phyloP scores from a whole-genome alignment of 2,888 invertebrate genomes.

The Aelia acuminata region DNA sequence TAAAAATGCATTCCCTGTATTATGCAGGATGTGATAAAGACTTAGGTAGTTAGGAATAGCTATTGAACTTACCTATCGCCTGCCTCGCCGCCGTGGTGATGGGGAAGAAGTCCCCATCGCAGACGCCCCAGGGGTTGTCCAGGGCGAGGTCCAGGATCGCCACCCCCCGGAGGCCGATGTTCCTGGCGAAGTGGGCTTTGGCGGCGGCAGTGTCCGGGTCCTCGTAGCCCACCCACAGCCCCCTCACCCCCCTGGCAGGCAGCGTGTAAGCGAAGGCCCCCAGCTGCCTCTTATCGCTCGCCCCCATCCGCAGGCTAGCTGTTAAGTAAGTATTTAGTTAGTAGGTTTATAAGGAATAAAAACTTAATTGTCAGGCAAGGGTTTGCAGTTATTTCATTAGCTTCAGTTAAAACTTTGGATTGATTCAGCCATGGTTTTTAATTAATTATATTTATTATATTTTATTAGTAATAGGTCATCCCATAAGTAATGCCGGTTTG shows the following conservation, averaged over 20 bases:
- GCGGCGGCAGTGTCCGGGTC: conserved; percentile 86
- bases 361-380: conserved; percentile 70
- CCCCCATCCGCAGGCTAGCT: conserved; percentile 78
- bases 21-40: too few relatives aligned
- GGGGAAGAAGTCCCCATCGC: conserved; percentile 81
- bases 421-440: too few relatives aligned
- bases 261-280: conserved; percentile 84
- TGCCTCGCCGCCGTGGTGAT: conserved; percentile 81
- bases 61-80: conserved; percentile 67
- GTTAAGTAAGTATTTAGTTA: background rate
- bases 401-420: too few relatives aligned
- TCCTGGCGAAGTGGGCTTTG: conserved; percentile 81
- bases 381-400: too few relatives aligned
- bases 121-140: conserved; percentile 87
- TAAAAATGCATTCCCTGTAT: too few relatives aligned
- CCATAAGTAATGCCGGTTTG: too few relatives aligned
- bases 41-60: too few relatives aligned
- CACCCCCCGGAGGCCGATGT: conserved; percentile 83
- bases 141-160: conserved; percentile 82
- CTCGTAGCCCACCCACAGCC: conserved; percentile 87
- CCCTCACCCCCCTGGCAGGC: conserved; percentile 74
- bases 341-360: background rate
- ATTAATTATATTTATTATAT: too few relatives aligned
- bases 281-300: conserved; percentile 85
- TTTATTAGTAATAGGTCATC: too few relatives aligned